Evolutionary conservation across 1,140 invertebrate species (phyloP).

Genomic region (Scaptodrosophila lebanonensis): DNA sequence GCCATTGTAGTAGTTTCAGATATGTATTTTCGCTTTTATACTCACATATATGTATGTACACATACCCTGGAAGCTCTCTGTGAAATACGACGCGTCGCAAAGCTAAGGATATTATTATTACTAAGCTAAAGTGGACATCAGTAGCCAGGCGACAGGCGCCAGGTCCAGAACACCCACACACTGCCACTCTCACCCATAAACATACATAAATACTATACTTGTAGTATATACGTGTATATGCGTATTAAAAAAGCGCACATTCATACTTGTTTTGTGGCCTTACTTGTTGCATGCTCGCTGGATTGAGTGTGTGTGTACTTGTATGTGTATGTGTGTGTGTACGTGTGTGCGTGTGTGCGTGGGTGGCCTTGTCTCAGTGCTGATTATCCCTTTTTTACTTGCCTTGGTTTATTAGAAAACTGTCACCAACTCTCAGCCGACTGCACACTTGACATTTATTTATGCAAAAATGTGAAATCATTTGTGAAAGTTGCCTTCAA

Average conservation of each 20-base stretch:
- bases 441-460: slow-evolving; percentile 74
- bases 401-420: slow-evolving; percentile 70
- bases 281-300: slow-evolving; percentile 53
- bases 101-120: slow-evolving; percentile 73
- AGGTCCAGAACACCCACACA: slow-evolving; percentile 21
- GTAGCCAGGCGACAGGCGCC: no score
- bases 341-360: neutral
- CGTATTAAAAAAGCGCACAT: neutral
- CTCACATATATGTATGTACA: slow-evolving; percentile 5
- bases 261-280: slow-evolving; percentile 15
- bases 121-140: slow-evolving; percentile 60
- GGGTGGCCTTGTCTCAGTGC: slow-evolving; percentile 31
- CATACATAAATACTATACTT: neutral
- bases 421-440: slow-evolving; percentile 66
- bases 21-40: slow-evolving; percentile 21
- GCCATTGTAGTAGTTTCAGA: slow-evolving; percentile 49
- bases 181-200: neutral
- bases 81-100: slow-evolving; percentile 57
- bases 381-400: slow-evolving; percentile 63
- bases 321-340: neutral
- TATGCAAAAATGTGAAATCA: slow-evolving; percentile 76
- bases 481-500: slow-evolving; percentile 68
- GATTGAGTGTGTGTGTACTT: slow-evolving; percentile 21
- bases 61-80: slow-evolving; percentile 25
- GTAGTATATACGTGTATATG: neutral